Base-by-base conservation (phyloP, 2,888 invertebrate genomes). In the Melangyna quadrimaculata region DNA sequence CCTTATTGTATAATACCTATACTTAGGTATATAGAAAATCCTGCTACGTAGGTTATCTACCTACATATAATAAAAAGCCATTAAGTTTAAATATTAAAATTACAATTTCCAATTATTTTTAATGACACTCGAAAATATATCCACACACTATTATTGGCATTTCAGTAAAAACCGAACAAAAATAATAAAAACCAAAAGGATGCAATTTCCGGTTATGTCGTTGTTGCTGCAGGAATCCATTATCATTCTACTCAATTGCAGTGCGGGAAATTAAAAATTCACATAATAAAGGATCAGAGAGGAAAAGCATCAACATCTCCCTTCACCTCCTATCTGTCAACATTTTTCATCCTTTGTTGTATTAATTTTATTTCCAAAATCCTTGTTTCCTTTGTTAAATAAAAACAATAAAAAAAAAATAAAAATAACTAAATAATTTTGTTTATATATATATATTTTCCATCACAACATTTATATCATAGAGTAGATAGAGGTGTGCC, bases 51-150 rank as follows among this genome's bases (percentile, higher is more conserved):
- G n/a, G n/a, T n/a, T n/a, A n/a, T n/a, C n/a, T n/a, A n/a, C n/a
- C n/a, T n/a, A n/a, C n/a, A n/a, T n/a, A 51, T 67, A 51, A 45
- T 19, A 67, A 48, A 67, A 67, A 51, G 6, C 65, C 51, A 77
- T 81, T 65, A 67, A 77, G 78, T 78, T 82, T 84, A 71, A 75
- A 72, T 71, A 84, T 84, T 80, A 72, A 80, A 84, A 84, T 80
- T 79, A 75, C 74, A 84, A 80, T 80, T 80, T 84, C 40, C 84
- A 84, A 84, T 80, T 84, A 84, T 71, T 84, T 80, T 84, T 84
- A 84, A 84, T 84, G 84, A 59, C 59, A 69, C 78, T 61, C 75
- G 59, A 59, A 67, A 48, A 59, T 35, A 59, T 35, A 77, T 27
- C 27, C 35, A 57, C 67, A 40, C 73, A 74, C 82, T 65, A 65